Evolutionary conservation across 2,113 vertebrate genomes (phyloP).

Genomic region (Prietella phreatophila): DNA sequence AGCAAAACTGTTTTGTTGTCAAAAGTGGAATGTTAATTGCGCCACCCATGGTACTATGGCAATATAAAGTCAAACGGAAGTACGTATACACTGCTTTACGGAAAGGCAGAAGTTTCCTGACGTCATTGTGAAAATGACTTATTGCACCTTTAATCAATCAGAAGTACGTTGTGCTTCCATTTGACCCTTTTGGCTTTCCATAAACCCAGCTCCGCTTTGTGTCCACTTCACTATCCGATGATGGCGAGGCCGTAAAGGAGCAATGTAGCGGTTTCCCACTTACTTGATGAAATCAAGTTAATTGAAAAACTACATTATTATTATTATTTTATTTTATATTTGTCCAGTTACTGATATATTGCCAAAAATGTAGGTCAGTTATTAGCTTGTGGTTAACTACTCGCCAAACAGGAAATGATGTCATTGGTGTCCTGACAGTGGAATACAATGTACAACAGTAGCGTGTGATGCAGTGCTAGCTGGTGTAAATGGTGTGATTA

Average conservation of each 20-base stretch:
- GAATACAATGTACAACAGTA: no score
- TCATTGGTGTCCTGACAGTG: not conserved
- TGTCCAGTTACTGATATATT: not conserved
- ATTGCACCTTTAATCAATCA: not conserved
- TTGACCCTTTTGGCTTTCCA: not conserved
- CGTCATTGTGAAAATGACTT: no score
- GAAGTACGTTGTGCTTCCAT: not conserved
- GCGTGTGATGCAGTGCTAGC: no score
- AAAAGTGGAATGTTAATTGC: no score
- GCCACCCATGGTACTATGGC: no score
- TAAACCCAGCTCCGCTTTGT: not conserved
- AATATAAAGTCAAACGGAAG: no score
- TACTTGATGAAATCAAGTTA: not conserved
- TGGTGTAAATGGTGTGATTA: no score
- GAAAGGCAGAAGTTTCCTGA: no score
- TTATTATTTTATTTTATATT: not conserved
- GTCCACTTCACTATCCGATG: no score
- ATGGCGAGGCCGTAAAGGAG: not conserved
- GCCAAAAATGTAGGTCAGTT: not conserved
- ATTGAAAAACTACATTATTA: not conserved
- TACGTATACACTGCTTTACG: no score
- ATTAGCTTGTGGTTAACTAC: not conserved
- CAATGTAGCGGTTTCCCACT: not conserved
- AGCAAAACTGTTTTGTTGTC: no score
- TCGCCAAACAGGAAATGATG: not conserved